Evolutionary conservation across 2,888 invertebrate species (phyloP), one percentile per base, ranked within the genome.

Genomic region (Gnatocerus cornutus): DNA sequence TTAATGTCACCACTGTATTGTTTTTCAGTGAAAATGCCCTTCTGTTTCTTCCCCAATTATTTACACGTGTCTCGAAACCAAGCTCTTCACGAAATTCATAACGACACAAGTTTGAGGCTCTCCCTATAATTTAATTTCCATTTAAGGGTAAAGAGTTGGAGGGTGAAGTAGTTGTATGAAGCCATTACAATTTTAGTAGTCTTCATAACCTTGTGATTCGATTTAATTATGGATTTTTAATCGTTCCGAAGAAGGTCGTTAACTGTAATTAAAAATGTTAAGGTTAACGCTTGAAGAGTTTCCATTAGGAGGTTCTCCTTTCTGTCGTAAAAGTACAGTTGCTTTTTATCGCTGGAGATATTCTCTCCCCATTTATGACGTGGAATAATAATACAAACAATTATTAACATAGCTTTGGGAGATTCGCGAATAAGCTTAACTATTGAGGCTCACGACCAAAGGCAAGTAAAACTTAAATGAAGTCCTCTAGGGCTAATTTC

Each of bases 31-130:
- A 33, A 33, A 9, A 7, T 33, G 7, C n/a, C n/a, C 33, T 33
- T 33, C 33, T 33, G n/a, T 33, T 29, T 16, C 48, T 29, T 50
- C 63, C 21, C 64, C 45, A 69, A 65, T 69, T 65, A 69, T 69
- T 69, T 69, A 61, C 66, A 66, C 69, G 66, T 61, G 67, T 58
- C 63, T 62, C 39, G 55, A 66, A 66, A 70, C 62, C 66, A 70
- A 52, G 63, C 63, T 63, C 63, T 68, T 68, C 55, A 68, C 65
- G 68, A 65, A 71, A 71, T 71, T 71, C 71, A 71, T 71, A 71
- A 71, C 68, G 68, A 64, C 71, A 71, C 56, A 71, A 71, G 68
- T 66, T 71, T 30, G 14, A 59, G 68, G 59, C 68, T 53, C 46
- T 64, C 61, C 30, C 16, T 10, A 61, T 68, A 65, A 71, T 71